Conservation (phyloP, 2,888 invertebrate species). For the Parnassius glacialis region DNA sequence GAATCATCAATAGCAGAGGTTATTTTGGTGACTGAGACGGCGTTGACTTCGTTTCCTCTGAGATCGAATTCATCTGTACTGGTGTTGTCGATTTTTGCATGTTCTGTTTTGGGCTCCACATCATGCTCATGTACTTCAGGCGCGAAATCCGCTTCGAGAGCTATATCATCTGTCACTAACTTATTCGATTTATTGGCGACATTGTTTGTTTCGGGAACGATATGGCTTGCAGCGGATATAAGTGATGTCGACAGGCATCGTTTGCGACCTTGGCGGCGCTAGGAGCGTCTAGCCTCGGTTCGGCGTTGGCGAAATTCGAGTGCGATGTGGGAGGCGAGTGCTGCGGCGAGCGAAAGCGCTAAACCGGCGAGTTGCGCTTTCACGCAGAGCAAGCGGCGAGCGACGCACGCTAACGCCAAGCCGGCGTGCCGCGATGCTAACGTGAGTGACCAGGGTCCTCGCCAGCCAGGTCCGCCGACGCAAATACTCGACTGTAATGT, state of each 20-base stretch:
- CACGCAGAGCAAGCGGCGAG: constrained; percentile 83
- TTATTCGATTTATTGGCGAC: background rate
- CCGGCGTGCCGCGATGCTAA: constrained; percentile 74
- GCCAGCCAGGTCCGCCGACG: constrained; percentile 79
- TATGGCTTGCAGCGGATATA: constrained; percentile 28
- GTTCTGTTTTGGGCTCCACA: background rate
- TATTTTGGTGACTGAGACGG: background rate
- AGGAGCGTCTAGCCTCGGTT: constrained; percentile 54
- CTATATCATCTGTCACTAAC: background rate
- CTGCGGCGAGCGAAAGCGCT: constrained; percentile 63
- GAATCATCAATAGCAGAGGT: background rate
- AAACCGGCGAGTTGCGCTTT: constrained; percentile 68
- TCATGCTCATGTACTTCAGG: background rate
- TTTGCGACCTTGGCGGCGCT: constrained; percentile 62
- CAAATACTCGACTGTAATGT: constrained; percentile 54
- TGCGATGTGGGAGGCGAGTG: constrained; percentile 59
- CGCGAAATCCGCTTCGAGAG: background rate
- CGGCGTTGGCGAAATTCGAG: constrained; percentile 53
- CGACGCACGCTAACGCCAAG: constrained; percentile 82
- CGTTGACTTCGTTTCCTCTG: too few species aligned
- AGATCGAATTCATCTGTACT: background rate
- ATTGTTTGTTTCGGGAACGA: background rate
- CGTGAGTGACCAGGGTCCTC: constrained; percentile 77
- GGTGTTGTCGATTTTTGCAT: background rate
- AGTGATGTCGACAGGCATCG: constrained; percentile 43